Percentiles rank a stretch among this genome's conserved stretches.
These are phyloP conservation scores for Apotomis turbidana DNA, from an alignment of 2,888 invertebrate species.

Conservation along the genomic window DNA sequence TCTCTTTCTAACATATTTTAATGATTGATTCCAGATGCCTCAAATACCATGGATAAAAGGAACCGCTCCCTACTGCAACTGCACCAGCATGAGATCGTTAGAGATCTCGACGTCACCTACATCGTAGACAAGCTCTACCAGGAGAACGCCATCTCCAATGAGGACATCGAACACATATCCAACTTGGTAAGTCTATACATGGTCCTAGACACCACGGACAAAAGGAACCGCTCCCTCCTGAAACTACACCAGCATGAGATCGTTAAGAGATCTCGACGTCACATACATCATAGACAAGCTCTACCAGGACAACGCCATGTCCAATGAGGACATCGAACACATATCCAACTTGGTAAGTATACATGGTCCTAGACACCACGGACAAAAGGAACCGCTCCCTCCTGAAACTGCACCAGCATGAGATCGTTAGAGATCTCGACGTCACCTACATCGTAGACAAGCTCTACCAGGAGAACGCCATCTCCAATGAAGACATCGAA, in stretches of 20 bases:
- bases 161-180: constrained; percentile 66
- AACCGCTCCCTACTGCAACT: too few species aligned
- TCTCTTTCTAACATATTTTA: too few species aligned
- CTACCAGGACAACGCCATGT: constrained; percentile 69
- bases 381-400: constrained; percentile 68
- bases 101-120: constrained; percentile 74
- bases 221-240: constrained; percentile 65
- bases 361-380: constrained; percentile 64
- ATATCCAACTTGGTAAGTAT: constrained; percentile 53
- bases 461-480: constrained; percentile 69
- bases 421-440: constrained; percentile 77
- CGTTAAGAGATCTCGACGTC: constrained; percentile 76
- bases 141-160: constrained; percentile 66
- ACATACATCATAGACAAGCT: constrained; percentile 74
- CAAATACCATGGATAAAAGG: constrained; percentile 69
- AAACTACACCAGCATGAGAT: constrained; percentile 73
- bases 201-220: constrained; percentile 71
- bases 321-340: constrained; percentile 65
- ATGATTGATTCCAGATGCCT: constrained; percentile 59
- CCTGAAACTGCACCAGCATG: constrained; percentile 70
- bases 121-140: constrained; percentile 75
- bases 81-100: too few species aligned
- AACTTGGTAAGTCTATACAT: constrained; percentile 45
- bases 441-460: constrained; percentile 76
- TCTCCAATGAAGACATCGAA: constrained; percentile 68